A percentile compares a stretch with the other conserved stretches of the same genome.
Evolutionary conservation across 2,888 invertebrate species (phyloP).

Genomic region (Eristalis arbustorum): DNA sequence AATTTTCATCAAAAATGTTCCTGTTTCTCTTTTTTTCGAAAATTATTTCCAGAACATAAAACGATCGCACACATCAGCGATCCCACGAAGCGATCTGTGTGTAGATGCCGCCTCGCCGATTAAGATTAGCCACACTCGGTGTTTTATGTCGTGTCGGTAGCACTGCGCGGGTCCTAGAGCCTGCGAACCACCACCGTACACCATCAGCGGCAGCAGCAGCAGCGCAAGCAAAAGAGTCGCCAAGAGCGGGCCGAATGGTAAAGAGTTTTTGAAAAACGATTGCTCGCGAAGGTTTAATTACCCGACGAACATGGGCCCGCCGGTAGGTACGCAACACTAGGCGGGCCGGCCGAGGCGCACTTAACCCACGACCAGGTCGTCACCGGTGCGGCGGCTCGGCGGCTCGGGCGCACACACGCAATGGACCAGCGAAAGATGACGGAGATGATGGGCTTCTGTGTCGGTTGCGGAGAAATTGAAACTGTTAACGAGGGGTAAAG

Average conservation of each 20-base stretch:
- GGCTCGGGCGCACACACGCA: conserved; percentile 17
- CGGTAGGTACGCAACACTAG: conserved; percentile 12
- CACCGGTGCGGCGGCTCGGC: neutral
- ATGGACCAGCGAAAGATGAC: conserved; percentile 37
- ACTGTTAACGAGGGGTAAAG: conserved; percentile 63
- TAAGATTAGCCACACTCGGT: conserved; percentile 61
- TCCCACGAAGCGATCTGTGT: conserved; percentile 49
- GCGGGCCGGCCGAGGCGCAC: conserved; percentile 26
- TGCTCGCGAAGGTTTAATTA: conserved; percentile 62
- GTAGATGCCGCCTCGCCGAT: conserved; percentile 63
- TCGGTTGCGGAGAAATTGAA: conserved; percentile 61
- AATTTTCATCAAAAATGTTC: conserved; percentile 34
- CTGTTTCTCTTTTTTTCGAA: neutral
- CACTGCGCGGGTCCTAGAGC: conserved; percentile 11
- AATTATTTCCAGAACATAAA: conserved; percentile 70
- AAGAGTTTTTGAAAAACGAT: conserved; percentile 63
- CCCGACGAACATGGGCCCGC: conserved; percentile 47
- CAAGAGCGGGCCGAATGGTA: conserved; percentile 38
- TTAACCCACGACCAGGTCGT: conserved; percentile 62
- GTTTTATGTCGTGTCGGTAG: conserved; percentile 32
- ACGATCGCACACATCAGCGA: conserved; percentile 46
- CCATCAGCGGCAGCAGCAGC: neutral
- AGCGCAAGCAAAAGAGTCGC: neutral
- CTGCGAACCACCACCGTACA: conserved; percentile 1
- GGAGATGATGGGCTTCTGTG: conserved; percentile 65